phyloP scores from a whole-genome alignment of 2,113 vertebrate genomes.

The Phyllostomus discolor region DNA sequence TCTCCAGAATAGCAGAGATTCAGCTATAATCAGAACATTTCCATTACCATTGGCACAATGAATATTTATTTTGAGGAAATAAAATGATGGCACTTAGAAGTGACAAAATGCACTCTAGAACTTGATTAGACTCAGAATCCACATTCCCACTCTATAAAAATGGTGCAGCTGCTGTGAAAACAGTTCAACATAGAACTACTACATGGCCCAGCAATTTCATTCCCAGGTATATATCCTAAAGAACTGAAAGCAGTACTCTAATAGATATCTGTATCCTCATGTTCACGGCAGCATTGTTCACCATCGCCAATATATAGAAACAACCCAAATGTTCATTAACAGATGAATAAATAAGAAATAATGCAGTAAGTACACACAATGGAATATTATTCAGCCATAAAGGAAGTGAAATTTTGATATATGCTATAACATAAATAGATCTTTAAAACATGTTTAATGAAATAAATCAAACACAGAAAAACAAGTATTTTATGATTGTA shows the following conservation, averaged over 20 bases:
- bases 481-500: neutral
- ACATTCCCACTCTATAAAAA: neutral
- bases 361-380: fast-evolving
- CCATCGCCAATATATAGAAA: neutral
- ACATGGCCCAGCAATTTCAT: neutral
- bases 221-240: neutral
- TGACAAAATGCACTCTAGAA: neutral
- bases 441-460: neutral
- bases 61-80: conserved; percentile 22
- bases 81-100: neutral
- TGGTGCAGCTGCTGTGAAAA: neutral
- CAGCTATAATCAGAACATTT: neutral
- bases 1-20: conserved; percentile 28
- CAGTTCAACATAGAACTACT: neutral
- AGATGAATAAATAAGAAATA: neutral
- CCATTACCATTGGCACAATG: neutral
- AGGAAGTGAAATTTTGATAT: neutral
- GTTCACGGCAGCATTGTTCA: neutral
- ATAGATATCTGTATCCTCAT: fast-evolving
- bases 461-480: neutral
- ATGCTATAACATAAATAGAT: neutral
- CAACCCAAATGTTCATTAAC: too few relatives aligned
- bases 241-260: neutral
- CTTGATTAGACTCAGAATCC: neutral
- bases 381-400: neutral